Evolutionary conservation across 2,888 invertebrate genomes (phyloP), one percentile per base, ranked within the genome.

Genomic region (Arenicola marina): DNA sequence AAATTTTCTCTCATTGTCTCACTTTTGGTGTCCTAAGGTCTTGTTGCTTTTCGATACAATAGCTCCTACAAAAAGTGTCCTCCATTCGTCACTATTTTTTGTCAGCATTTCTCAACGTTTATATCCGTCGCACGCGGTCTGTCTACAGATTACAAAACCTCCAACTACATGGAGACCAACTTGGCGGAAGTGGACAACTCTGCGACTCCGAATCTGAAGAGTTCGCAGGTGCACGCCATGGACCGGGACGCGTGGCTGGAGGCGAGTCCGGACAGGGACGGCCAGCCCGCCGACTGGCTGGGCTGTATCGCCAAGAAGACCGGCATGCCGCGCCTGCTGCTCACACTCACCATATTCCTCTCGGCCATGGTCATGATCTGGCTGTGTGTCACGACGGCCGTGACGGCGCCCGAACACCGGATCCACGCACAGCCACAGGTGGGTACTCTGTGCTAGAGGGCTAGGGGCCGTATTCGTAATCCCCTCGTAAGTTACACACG

Each of bases 281-380:
- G 28, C 26, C 38, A 48, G 56, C 11, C 34, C 2, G 4, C 38
- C 21, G 67, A 67, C 32, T 67, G 67, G 79, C 63, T 80, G 65
- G 69, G 74, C 1, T 80, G 80, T 62, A 75, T 80, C 38, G 73
- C 86, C 0, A 78, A 80, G 48, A 86, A 86, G 70, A 85, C 86
- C 0, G 86, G 86, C n/a, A 77, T 86, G 57, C 85, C 86, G 0
- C 79, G 84, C 29, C 82, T 85, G 75, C 75, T 86, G 51, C 76
- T 86, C 43, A 78, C 83, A 26, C 72, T 82, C 34, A 79, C 85
- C 1, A 80, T 86, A 62, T 75, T 85, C 66, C 73, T 84, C 32
- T 85, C 86, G 28, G 82, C 85, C 56, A 68, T 86, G 51, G 79
- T 85, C 29, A 85, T 85, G 69, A 77, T 86, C 54, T 86, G 85